Base-by-base conservation (phyloP, 2,888 invertebrate genomes). In the Perizoma flavofasciatum region DNA sequence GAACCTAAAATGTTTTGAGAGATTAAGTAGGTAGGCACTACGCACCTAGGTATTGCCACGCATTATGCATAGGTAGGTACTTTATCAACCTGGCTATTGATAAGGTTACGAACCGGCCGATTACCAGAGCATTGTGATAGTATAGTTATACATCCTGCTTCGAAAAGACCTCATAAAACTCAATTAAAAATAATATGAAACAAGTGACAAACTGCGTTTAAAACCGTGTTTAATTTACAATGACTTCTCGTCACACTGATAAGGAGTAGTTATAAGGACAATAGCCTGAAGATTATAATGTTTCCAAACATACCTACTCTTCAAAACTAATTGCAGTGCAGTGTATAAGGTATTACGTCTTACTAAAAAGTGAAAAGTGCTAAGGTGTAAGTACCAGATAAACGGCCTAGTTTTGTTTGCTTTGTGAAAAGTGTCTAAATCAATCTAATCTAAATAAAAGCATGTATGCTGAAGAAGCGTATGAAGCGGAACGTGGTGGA, bases 381-480 rank as follows among this genome's bases (percentile, higher is more conserved):
- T n/a, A n/a, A n/a, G n/a, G n/a, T n/a, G n/a, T n/a, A n/a, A n/a
- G n/a, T n/a, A n/a, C n/a, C 4, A 10, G n/a, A 4, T 34, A 39
- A 7, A 50, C 44, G 40, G 47, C n/a, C 32, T 37, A 6, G 9
- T 11, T 8, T 9, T 37, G 44, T 41, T 22, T 48, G 11, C 22
- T 22, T 22, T 22, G 3, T 22, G 22, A 34, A 7, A 22, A 11
- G 51, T 51, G 35, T 34, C n/a, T n/a, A n/a, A n/a, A 33, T 35
- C 8, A 45, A 32, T 7, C 8, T 10, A 22, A 22, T 22, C 7
- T 50, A 46, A 37, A 37, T 37, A 6, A 44, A 46, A 34, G 33
- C 8, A 34, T 88, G 86, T 72, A 71, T 55, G 89, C 88, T 9
- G 87, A 88, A 66, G 89, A 89, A 55, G 89, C 89, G 2, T 77